phyloP scores from a whole-genome alignment of 2,797 vertebrate genomes.

The Aldrovandia affinis region DNA sequence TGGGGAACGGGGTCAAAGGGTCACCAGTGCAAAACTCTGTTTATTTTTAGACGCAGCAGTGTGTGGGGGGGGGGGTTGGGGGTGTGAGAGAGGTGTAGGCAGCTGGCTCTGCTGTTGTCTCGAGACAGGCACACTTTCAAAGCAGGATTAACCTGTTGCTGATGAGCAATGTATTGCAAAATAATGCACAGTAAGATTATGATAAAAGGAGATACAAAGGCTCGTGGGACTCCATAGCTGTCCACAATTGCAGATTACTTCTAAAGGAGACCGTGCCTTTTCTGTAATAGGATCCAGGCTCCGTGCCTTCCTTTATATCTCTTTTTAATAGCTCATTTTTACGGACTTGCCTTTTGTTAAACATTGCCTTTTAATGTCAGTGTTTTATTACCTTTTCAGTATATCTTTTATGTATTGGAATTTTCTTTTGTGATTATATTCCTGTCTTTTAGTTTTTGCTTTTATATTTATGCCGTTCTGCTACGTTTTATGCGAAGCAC shows the following conservation, averaged over 20 bases:
- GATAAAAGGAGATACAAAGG: not conserved
- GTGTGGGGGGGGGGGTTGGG: not conserved
- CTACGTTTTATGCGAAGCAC: too few species aligned
- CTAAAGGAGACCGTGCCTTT: too few species aligned
- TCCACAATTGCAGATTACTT: not conserved
- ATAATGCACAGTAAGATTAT: not conserved
- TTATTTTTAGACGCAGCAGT: slow-evolving; percentile 9
- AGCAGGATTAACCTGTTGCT: not conserved
- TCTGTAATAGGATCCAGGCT: too few species aligned
- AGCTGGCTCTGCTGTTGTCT: not conserved
- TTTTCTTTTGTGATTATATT: too few species aligned
- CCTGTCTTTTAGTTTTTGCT: too few species aligned
- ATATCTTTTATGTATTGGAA: too few species aligned
- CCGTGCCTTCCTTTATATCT: too few species aligned
- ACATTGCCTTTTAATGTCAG: too few species aligned
- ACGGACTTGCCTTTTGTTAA: too few species aligned
- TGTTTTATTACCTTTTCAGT: too few species aligned
- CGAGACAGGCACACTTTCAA: not conserved
- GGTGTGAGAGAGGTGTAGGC: not conserved
- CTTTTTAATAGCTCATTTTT: too few species aligned
- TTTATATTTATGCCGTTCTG: too few species aligned
- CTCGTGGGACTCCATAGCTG: not conserved
- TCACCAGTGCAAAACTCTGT: not conserved
- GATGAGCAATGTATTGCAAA: slow-evolving; percentile 7
- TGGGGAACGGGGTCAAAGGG: not conserved